Base-by-base conservation (phyloP, 2,797 vertebrate genomes). In the Pseudomugil tenellus region DNA sequence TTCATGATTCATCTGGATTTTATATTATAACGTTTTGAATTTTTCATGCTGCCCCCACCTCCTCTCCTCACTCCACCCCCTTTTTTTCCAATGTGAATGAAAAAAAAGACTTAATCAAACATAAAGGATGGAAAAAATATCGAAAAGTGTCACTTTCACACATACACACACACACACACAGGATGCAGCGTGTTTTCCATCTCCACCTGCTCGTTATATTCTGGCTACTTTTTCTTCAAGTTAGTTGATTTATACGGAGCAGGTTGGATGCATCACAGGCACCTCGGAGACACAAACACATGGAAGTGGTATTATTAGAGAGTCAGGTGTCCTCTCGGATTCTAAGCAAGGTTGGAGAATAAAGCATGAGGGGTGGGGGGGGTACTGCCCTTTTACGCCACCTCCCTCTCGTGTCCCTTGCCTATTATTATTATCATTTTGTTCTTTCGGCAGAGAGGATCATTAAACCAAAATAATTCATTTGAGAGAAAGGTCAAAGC, bases 1-100 rank as follows among this genome's bases (percentile, higher is more conserved):
- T 94, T 94, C 80, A 92, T 95, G 91, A 93, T 88, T 93, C 91
- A 94, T 94, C 92, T 92, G 88, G 92, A 93, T 93, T 92, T 92
- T 81, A 86, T 92, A 93, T 92, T 93, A 94, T 92, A 92, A 91
- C 80, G 81, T 82, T 89, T 66, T 94, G 84, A 93, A 94, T 94
- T 92, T 93, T 94, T 93, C 80, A 94, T 93, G 90, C 78, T 48
- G 63, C 58, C 58, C 25, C 52, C 28, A 9, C 31, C 31, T 31
- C 32, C 53, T 26, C 41, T 16, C 39, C 23, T 55, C 37, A 52
- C 35, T 39, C 35, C 54, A 37, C 62, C 41, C 69, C 76, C 77
- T 69, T 60, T 81, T 72, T 51, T 85, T 83, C 78, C 82, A 74
- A 89, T 84, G 76, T 57, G 23, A 81, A 72, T 58, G 37, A 51